Conservation (phyloP, 2,888 invertebrate genomes). For the Harpalus rufipes region DNA sequence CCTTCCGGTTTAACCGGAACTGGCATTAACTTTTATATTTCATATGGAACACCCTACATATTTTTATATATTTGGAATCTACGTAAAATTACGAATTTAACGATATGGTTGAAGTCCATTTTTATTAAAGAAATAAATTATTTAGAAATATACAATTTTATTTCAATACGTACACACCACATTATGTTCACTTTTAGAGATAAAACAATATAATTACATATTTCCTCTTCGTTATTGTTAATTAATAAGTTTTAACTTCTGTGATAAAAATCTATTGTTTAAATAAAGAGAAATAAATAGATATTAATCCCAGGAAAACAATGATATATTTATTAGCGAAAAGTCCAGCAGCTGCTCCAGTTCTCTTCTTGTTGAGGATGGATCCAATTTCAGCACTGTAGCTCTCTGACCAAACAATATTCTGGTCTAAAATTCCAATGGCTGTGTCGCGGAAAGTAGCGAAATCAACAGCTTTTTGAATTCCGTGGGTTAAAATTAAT, state of each 20-base stretch:
- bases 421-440: conserved; percentile 72
- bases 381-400: conserved; percentile 65
- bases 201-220: background rate
- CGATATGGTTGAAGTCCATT: too few relatives aligned
- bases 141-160: too few relatives aligned
- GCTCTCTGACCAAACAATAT: conserved; percentile 73
- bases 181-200: background rate
- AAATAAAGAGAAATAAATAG: background rate
- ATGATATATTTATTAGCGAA: background rate
- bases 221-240: background rate
- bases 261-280: background rate
- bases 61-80: too few relatives aligned
- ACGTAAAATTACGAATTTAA: too few relatives aligned
- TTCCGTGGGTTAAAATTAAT: too few relatives aligned
- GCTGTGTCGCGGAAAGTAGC: conserved; percentile 70
- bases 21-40: too few relatives aligned
- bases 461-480: conserved; percentile 55
- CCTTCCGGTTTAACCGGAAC: too few relatives aligned
- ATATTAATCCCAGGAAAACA: background rate
- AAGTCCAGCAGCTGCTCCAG: background rate
- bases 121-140: too few relatives aligned
- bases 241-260: background rate
- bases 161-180: too few relatives aligned
- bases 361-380: background rate
- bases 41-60: too few relatives aligned